Percentiles rank a stretch among this genome's conserved stretches.
These are phyloP conservation scores for Chascanopsetta lugubris DNA, from an alignment of 2,113 vertebrate genomes.

Conservation along the genomic window DNA sequence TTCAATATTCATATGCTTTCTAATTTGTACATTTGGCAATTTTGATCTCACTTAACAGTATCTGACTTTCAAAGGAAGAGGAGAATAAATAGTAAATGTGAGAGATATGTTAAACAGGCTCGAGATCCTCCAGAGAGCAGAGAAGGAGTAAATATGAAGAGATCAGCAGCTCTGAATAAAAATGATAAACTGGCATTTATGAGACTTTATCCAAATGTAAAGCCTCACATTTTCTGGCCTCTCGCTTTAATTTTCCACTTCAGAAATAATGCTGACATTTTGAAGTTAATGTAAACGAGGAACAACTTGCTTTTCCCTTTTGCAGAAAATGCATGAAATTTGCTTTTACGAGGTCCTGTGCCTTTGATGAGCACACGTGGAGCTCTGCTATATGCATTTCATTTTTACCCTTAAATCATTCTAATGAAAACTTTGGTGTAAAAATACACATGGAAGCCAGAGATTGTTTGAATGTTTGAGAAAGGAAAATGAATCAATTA, in stretches of 20 bases:
- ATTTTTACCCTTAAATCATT: background rate
- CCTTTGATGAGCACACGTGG: background rate
- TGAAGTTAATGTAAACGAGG: no score
- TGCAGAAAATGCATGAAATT: background rate
- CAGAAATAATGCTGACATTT: no score
- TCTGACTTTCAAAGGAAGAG: no score
- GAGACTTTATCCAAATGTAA: no score
- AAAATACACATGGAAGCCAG: background rate
- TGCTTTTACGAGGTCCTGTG: slow-evolving; percentile 1
- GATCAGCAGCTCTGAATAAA: slow-evolving; percentile 39
- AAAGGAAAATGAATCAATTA: background rate
- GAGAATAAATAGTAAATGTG: no score
- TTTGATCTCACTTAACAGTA: no score
- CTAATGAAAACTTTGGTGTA: background rate
- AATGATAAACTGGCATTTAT: slow-evolving; percentile 38
- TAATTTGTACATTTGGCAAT: no score
- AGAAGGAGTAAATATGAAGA: slow-evolving; percentile 21
- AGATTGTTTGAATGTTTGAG: background rate
- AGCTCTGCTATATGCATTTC: background rate
- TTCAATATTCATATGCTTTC: background rate
- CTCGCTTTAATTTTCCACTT: no score
- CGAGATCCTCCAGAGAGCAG: background rate
- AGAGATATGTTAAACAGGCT: slow-evolving; percentile 6
- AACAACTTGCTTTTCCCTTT: no score
- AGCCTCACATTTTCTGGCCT: no score